Conservation (phyloP, 2,797 vertebrate genomes). For the Emys orbicularis region DNA sequence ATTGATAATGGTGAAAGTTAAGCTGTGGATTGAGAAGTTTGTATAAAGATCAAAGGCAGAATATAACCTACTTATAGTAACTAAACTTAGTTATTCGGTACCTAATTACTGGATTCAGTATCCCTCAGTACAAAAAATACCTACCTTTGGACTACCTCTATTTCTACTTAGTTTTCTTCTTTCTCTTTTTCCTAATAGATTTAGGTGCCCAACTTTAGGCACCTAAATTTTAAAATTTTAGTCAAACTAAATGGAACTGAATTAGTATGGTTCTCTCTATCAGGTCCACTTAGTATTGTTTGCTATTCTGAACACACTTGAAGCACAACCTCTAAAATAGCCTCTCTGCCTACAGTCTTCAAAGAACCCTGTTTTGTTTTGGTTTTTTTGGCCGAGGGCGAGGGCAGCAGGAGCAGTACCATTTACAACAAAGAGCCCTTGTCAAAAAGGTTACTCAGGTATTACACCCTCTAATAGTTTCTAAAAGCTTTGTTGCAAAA, state of each 20-base stretch:
- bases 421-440: not conserved
- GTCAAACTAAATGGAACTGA: not conserved
- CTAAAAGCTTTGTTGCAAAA: not conserved
- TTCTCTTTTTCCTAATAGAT: not conserved
- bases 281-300: not conserved
- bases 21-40: not conserved
- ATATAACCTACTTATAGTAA: not conserved
- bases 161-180: not conserved
- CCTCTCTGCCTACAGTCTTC: not conserved
- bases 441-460: not conserved
- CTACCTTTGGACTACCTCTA: not conserved
- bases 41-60: not conserved
- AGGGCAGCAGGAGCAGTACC: not conserved
- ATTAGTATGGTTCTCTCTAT: not conserved
- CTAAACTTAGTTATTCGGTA: not conserved
- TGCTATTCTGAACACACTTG: not conserved
- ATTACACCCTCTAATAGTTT: not conserved
- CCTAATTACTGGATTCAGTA: slow-evolving; percentile 13
- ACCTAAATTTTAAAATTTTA: not conserved
- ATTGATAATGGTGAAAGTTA: not conserved
- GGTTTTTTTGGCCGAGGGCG: not conserved
- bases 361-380: not conserved
- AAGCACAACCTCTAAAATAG: not conserved
- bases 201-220: not conserved
- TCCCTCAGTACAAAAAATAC: slow-evolving; percentile 12